These are phyloP conservation scores for Ellobius talpinus DNA, from an alignment of 2,113 vertebrate species.

Conservation along the genomic window DNA sequence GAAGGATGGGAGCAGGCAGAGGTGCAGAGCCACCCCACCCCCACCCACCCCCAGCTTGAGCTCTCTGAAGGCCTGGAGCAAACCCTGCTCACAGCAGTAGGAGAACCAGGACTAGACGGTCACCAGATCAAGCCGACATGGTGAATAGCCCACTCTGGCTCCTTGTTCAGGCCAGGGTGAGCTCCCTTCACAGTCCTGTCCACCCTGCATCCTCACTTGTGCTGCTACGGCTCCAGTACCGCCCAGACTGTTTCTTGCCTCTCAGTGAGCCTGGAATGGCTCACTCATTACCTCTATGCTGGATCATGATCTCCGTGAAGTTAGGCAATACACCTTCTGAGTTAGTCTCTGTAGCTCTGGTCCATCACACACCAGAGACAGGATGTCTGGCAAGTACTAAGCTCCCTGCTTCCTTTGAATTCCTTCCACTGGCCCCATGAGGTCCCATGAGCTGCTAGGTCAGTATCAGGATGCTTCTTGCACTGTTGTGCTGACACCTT, in stretches of 20 bases:
- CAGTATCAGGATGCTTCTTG: neutral
- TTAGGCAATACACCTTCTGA: neutral
- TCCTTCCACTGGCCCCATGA: fast-evolving
- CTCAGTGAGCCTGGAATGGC: neutral
- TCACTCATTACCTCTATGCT: neutral
- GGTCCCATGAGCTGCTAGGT: fast-evolving
- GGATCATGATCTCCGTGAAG: fast-evolving
- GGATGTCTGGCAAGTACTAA: fast-evolving
- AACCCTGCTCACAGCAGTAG: fast-evolving
- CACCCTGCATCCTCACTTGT: fast-evolving
- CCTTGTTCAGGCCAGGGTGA: fast-evolving
- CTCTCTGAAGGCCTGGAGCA: neutral
- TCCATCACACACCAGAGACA: fast-evolving
- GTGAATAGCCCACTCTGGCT: too few species aligned
- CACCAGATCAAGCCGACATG: fast-evolving
- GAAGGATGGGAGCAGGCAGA: neutral
- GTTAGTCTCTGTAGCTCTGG: neutral
- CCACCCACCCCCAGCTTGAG: fast-evolving
- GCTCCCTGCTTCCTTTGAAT: neutral
- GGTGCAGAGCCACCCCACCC: neutral
- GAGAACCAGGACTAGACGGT: too few species aligned
- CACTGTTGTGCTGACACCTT: fast-evolving
- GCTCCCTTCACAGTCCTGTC: neutral
- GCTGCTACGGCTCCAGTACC: fast-evolving
- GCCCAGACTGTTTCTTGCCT: neutral